Percentiles rank a stretch among this genome's conserved stretches.
Evolutionary conservation across 2,113 vertebrate genomes (phyloP).

Genomic region (Pao palembangensis): DNA sequence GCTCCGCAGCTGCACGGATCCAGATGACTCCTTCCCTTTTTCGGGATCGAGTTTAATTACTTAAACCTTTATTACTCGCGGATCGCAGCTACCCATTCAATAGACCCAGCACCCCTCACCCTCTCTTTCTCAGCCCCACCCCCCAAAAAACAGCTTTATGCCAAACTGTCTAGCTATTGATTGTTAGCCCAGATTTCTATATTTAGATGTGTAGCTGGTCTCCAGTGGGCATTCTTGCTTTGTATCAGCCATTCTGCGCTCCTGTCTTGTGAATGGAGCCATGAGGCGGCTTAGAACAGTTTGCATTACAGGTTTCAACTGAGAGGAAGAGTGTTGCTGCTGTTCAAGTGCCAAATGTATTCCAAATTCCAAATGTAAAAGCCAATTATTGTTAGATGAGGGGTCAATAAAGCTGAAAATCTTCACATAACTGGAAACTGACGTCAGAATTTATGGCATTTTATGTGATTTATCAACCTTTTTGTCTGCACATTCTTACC

Average conservation of each 20-base stretch:
- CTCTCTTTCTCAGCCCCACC: background rate
- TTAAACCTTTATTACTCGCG: conserved; percentile 27
- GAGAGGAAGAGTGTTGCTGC: conserved; percentile 10
- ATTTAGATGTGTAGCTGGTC: conserved; percentile 51
- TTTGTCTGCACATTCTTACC: no score
- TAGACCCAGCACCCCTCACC: background rate
- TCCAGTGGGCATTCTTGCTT: conserved; percentile 40
- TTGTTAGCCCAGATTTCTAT: conserved; percentile 58
- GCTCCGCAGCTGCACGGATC: conserved; percentile 44
- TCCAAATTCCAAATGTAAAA: no score
- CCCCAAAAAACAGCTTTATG: conserved; percentile 16
- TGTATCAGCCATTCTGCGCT: conserved; percentile 40
- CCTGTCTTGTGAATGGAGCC: conserved; percentile 52
- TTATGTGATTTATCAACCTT: no score
- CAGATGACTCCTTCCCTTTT: conserved; percentile 36
- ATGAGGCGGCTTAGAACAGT: conserved; percentile 15
- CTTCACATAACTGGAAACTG: background rate
- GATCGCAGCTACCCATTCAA: conserved; percentile 19
- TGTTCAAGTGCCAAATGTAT: no score
- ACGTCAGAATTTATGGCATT: background rate
- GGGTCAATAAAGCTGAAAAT: background rate
- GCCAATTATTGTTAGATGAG: no score
- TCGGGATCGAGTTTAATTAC: conserved; percentile 7
- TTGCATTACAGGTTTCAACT: conserved; percentile 3
- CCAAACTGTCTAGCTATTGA: conserved; percentile 53